These are phyloP conservation scores for Saccopteryx bilineata DNA, from an alignment of 2,113 vertebrate species.

Conservation along the genomic window DNA sequence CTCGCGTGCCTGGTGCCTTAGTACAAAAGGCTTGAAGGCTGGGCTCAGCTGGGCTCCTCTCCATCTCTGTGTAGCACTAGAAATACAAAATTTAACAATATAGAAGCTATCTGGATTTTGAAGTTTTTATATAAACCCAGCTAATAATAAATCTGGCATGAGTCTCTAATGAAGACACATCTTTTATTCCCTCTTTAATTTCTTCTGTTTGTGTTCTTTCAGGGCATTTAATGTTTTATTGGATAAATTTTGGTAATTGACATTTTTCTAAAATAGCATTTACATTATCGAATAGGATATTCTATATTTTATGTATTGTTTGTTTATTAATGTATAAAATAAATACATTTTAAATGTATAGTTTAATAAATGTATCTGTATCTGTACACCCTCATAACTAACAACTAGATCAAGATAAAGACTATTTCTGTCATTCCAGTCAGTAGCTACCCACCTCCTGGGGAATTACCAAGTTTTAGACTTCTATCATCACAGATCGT, in stretches of 20 bases:
- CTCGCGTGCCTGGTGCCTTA: background rate
- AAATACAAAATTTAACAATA: background rate
- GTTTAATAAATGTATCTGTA: background rate
- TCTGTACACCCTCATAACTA: background rate
- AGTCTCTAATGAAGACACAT: background rate
- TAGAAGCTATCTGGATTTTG: background rate
- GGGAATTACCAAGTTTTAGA: background rate
- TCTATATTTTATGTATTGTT: background rate
- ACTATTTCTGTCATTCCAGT: background rate
- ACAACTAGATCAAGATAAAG: slow-evolving; percentile 22
- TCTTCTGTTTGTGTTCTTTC: slow-evolving; percentile 9
- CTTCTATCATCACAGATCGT: background rate
- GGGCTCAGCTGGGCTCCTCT: background rate
- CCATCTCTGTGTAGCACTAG: background rate
- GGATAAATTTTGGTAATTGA: slow-evolving; percentile 32
- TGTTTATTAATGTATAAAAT: slow-evolving; percentile 45
- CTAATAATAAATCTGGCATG: background rate
- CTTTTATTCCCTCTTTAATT: slow-evolving; percentile 17
- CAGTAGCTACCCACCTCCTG: background rate
- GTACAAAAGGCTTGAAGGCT: background rate
- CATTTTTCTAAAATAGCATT: background rate
- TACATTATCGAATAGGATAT: background rate
- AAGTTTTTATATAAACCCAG: background rate
- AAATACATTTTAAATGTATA: background rate
- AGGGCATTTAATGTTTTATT: background rate